Evolutionary conservation across 2,113 vertebrate species (phyloP), one percentile per base, ranked within the genome.

Genomic region (Shinisaurus crocodilurus): DNA sequence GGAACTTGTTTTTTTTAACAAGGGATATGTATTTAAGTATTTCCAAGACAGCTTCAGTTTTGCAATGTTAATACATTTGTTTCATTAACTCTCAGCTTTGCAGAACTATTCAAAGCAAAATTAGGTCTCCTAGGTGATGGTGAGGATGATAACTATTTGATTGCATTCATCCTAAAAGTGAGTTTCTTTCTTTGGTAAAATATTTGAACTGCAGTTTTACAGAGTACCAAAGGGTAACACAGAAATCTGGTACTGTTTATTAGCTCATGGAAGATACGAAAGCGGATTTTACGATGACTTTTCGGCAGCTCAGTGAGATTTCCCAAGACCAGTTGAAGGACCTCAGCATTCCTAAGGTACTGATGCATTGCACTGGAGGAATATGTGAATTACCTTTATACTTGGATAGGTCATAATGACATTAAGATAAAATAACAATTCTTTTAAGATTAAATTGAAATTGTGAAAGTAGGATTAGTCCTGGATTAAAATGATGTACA

Each of bases 251-350:
- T 96, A 93, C 20, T 81, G 92, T 94, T 94, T 79, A 43, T 67
- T 92, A 98, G 98, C 92, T 98, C 89, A 98, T 97, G 96, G 97
- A 97, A 96, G 97, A 98, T 81, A 97, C 97, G 43, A 96, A 91
- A 88, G 95, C 97, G 87, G 98, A 98, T 95, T 98, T 98, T 95
- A 98, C 97, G 84, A 97, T 97, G 98, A 97, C 97, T 27, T 98
- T 98, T 97, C 94, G 96, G 86, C 96, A 98, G 85, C 96, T 98
- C 85, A 97, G 98, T 91, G 97, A 98, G 95, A 96, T 97, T 82
- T 97, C 97, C 81, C 92, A 91, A 37, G 92, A 92, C 79, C 94
- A 97, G 76, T 95, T 98, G 91, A 92, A 95, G 89, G 85, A 91
- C 32, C 91, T 93, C 50, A 88, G 18, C 92, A 94, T 98, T 94